phyloP scores from a whole-genome alignment of 2,113 vertebrate species.

The Telmatochromis sp. region DNA sequence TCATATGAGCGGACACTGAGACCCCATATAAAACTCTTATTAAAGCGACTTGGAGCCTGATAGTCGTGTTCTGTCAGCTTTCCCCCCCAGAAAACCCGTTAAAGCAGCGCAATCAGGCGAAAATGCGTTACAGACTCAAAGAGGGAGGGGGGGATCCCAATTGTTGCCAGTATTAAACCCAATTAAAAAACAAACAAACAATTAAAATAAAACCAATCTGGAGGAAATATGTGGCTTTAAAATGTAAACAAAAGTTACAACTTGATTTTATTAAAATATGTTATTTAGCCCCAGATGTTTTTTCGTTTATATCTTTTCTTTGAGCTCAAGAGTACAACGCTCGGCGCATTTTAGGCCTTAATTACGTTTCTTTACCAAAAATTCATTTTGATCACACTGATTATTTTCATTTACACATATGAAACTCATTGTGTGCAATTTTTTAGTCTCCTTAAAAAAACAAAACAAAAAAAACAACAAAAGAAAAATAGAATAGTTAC shows the following conservation, averaged over 20 bases:
- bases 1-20: conserved; percentile 64
- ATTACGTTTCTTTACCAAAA: background rate
- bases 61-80: conserved; percentile 64
- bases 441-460: background rate
- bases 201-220: background rate
- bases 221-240: background rate
- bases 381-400: background rate
- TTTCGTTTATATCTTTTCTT: background rate
- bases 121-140: background rate
- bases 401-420: background rate
- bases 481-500: background rate
- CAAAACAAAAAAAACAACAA: accelerated
- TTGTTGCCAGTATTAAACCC: background rate
- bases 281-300: background rate
- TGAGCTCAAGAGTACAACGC: background rate
- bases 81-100: conserved; percentile 18
- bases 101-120: conserved; percentile 28
- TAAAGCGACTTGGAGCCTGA: conserved; percentile 56
- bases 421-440: background rate
- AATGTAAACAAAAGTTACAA: background rate
- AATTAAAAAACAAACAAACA: background rate
- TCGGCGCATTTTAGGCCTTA: background rate
- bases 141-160: background rate
- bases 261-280: background rate
- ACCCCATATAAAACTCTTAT: conserved; percentile 63